A percentile compares a stretch with the other conserved stretches of the same genome.
Conservation (phyloP, 2,888 invertebrate species). For the Leptura quadrifasciata region DNA sequence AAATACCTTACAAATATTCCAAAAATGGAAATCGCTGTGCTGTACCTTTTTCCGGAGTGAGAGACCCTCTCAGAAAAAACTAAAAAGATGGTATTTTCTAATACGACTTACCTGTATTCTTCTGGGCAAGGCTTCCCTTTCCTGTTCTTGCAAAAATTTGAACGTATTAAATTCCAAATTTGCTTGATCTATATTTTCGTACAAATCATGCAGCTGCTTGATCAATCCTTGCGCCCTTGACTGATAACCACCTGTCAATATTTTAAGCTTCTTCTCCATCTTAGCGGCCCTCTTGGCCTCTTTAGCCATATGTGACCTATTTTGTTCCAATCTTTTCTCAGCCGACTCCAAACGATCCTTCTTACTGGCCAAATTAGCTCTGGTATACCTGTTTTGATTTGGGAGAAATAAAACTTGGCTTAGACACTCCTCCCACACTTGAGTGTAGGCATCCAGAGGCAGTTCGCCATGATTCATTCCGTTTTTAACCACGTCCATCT, state of each 20-base stretch:
- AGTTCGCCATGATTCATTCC: conserved; percentile 98
- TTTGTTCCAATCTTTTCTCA: conserved; percentile 93
- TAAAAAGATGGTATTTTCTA: no score
- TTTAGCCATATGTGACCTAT: conserved; percentile 95
- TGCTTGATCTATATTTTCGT: conserved; percentile 93
- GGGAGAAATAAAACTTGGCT: conserved; percentile 94
- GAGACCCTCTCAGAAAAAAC: no score
- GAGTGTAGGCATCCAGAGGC: conserved; percentile 90
- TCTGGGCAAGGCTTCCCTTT: conserved; percentile 91
- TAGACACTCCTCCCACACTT: conserved; percentile 95
- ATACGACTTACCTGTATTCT: conserved; percentile 84
- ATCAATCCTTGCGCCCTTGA: conserved; percentile 85
- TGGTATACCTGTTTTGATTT: conserved; percentile 83
- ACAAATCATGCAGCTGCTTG: conserved; percentile 90
- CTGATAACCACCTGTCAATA: conserved; percentile 95
- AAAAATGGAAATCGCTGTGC: no score
- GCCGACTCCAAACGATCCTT: conserved; percentile 96
- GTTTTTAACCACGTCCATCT: conserved; percentile 92
- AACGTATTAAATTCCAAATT: conserved; percentile 93
- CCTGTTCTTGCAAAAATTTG: conserved; percentile 91
- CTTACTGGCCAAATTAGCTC: conserved; percentile 95
- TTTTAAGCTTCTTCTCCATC: conserved; percentile 97
- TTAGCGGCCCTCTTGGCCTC: conserved; percentile 98
- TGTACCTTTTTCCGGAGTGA: no score
- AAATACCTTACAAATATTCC: no score